Percentiles rank a stretch among this genome's conserved stretches.
phyloP scores from a whole-genome alignment of 2,113 vertebrate species.

The Erythrolamprus reginae region DNA sequence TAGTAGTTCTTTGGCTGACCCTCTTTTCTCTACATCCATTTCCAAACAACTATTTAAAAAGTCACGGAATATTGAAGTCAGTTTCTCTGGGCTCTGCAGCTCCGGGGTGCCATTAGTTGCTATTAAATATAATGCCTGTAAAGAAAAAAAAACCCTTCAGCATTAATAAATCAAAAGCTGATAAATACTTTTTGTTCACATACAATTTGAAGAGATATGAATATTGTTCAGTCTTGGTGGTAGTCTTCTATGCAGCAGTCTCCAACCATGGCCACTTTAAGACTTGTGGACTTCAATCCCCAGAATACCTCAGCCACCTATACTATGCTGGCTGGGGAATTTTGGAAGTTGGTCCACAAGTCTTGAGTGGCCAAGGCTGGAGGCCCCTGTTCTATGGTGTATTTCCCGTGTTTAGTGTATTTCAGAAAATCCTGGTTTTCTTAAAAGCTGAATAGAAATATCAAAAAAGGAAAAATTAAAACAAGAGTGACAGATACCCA shows the following conservation, averaged over 20 bases:
- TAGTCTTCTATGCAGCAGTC: not conserved
- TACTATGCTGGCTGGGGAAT: too few relatives aligned
- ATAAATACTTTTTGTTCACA: not conserved
- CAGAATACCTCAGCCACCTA: too few relatives aligned
- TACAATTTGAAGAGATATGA: not conserved
- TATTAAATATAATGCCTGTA: constrained; percentile 94
- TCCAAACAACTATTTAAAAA: constrained; percentile 95
- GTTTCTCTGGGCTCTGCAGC: constrained; percentile 95
- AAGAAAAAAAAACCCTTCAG: not conserved
- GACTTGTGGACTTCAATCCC: too few relatives aligned
- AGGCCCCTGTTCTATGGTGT: too few relatives aligned
- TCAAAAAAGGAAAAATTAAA: not conserved
- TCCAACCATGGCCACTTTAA: too few relatives aligned
- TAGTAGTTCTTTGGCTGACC: constrained; percentile 92
- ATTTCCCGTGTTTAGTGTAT: not conserved
- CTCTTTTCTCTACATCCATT: constrained; percentile 97
- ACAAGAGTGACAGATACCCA: not conserved
- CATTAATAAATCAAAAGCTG: not conserved
- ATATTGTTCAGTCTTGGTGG: not conserved
- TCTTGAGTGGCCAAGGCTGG: too few relatives aligned
- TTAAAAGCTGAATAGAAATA: not conserved
- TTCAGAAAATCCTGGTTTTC: not conserved
- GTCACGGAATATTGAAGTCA: constrained; percentile 93
- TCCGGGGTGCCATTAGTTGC: constrained; percentile 98
- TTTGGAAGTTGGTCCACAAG: too few relatives aligned